Conservation (phyloP, 2,888 invertebrate species). For the Morpho achilles region DNA sequence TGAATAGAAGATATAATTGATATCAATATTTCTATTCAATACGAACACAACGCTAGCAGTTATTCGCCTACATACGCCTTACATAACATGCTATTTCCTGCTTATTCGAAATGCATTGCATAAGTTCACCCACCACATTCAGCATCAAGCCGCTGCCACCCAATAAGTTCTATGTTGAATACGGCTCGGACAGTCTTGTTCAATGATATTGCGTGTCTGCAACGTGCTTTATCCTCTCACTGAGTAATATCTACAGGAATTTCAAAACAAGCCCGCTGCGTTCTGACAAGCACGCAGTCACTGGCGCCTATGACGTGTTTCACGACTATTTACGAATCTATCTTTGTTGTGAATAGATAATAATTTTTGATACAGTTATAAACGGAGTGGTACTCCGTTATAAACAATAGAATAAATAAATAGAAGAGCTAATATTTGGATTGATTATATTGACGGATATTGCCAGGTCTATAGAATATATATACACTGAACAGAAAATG, state of each 20-base stretch:
- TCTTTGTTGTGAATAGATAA: slow-evolving; percentile 8
- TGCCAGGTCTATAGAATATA: too few relatives aligned
- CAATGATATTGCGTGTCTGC: slow-evolving; percentile 24
- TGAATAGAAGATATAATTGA: neutral
- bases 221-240: slow-evolving; percentile 40
- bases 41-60: slow-evolving; percentile 2
- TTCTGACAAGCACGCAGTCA: slow-evolving; percentile 31
- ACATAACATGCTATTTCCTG: slow-evolving; percentile 9
- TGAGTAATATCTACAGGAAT: slow-evolving; percentile 43
- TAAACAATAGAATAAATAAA: too few relatives aligned
- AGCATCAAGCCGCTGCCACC: slow-evolving; percentile 8
- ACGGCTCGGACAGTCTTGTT: slow-evolving; percentile 15
- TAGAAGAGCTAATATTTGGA: too few relatives aligned
- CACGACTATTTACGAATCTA: slow-evolving; percentile 28
- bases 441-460: too few relatives aligned
- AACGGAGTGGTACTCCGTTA: neutral
- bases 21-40: neutral
- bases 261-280: slow-evolving; percentile 35
- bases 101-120: slow-evolving; percentile 14
- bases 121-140: slow-evolving; percentile 14
- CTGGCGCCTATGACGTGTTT: slow-evolving; percentile 40
- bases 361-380: too few relatives aligned
- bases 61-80: slow-evolving; percentile 3
- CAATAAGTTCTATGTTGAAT: slow-evolving; percentile 17
- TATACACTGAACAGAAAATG: too few relatives aligned